Percentiles rank a stretch among this genome's conserved stretches.
Conservation (phyloP, 2,888 invertebrate genomes). For the Liodrosophila aerea region DNA sequence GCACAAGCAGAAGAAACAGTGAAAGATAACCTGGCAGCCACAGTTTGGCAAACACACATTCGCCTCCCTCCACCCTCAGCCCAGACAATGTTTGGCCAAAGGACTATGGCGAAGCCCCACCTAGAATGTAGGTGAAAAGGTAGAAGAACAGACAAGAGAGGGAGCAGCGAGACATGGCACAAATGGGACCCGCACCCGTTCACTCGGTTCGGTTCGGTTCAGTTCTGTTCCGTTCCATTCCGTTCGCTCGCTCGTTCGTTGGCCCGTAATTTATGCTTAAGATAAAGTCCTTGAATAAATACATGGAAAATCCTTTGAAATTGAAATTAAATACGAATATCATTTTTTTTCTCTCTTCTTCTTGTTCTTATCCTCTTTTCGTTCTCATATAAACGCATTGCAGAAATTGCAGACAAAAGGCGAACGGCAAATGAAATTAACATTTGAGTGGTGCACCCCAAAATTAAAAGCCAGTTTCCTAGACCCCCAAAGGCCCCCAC, state of each 20-base stretch:
- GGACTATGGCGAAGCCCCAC: constrained; percentile 53
- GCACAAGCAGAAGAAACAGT: constrained; percentile 40
- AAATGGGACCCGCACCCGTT: constrained; percentile 64
- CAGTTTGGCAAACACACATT: constrained; percentile 75
- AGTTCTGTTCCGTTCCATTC: too few species aligned
- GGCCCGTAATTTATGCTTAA: constrained; percentile 78
- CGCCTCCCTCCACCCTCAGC: not conserved
- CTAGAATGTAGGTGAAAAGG: constrained; percentile 72
- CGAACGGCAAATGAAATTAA: constrained; percentile 73
- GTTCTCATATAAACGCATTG: constrained; percentile 27
- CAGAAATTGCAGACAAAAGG: constrained; percentile 67
- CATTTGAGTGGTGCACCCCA: constrained; percentile 72
- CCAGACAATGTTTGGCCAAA: constrained; percentile 69
- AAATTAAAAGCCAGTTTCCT: constrained; percentile 63
- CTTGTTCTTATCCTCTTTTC: constrained; percentile 4
- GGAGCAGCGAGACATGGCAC: constrained; percentile 42
- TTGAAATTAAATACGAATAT: constrained; percentile 78
- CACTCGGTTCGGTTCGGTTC: constrained; percentile 19
- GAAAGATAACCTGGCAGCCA: constrained; percentile 77
- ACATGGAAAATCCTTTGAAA: constrained; percentile 78
- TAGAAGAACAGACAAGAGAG: constrained; percentile 5
- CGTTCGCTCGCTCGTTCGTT: constrained; percentile 56
- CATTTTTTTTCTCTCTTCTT: constrained; percentile 56
- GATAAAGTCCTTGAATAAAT: constrained; percentile 78
- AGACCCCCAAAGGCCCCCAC: not conserved